phyloP scores from a whole-genome alignment of 2,888 invertebrate genomes.

The Conops quadrifasciatus region DNA sequence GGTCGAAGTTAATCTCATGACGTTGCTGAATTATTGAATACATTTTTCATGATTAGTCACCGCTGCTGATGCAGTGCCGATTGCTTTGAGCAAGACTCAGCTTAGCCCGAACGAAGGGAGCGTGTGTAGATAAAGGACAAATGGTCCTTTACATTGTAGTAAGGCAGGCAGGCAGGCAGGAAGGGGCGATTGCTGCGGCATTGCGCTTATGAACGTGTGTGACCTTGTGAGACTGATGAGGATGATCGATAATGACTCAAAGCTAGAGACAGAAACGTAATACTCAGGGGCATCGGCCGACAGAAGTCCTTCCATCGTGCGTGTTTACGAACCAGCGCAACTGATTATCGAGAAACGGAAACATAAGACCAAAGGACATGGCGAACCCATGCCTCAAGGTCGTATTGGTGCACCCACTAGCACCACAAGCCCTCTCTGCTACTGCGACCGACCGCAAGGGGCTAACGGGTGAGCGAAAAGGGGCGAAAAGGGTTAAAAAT shows the following conservation, averaged over 20 bases:
- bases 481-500: slow-evolving; percentile 25
- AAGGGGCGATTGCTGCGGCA: not conserved
- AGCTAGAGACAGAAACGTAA: too few species aligned
- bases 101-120: not conserved
- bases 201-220: too few species aligned
- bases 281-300: too few species aligned
- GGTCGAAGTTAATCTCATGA: slow-evolving; percentile 6
- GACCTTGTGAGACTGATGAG: too few species aligned
- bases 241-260: too few species aligned
- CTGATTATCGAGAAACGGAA: too few species aligned
- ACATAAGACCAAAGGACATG: too few species aligned
- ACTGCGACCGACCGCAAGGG: not conserved
- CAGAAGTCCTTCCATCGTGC: too few species aligned
- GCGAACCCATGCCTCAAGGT: too few species aligned
- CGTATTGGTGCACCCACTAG: too few species aligned
- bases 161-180: not conserved
- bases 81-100: slow-evolving; percentile 35
- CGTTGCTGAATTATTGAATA: slow-evolving; percentile 39
- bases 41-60: slow-evolving; percentile 40
- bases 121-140: slow-evolving; percentile 2
- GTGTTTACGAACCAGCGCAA: too few species aligned
- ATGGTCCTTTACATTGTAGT: not conserved
- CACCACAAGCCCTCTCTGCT: too few species aligned
- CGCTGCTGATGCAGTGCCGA: slow-evolving; percentile 40
- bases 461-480: slow-evolving; percentile 3